These are phyloP conservation scores for Maniola jurtina DNA, from an alignment of 1,140 invertebrate species.

Conservation along the genomic window DNA sequence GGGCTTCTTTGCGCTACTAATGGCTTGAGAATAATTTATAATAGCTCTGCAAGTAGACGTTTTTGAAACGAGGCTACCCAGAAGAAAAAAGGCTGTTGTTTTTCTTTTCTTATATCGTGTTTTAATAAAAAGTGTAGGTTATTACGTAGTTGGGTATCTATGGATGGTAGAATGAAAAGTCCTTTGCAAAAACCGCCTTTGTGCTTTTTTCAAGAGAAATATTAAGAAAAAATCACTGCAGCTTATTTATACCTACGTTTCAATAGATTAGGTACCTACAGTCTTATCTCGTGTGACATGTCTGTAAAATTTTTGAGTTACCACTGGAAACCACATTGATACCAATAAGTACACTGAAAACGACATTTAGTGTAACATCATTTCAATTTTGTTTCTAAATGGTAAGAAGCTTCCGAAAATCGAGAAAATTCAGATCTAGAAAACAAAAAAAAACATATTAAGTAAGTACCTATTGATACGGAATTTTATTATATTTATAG, in stretches of 20 bases:
- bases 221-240: conserved; percentile 6
- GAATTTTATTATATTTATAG: background rate
- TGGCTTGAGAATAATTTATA: conserved; percentile 10
- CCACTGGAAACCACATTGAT: no score
- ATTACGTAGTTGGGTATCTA: conserved; percentile 10
- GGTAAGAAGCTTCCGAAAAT: no score
- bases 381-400: no score
- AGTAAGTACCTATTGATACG: no score
- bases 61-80: background rate
- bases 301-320: no score
- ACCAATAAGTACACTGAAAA: no score
- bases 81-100: background rate
- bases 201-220: conserved; percentile 3
- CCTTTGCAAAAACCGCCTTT: conserved; percentile 12
- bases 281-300: no score
- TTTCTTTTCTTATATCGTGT: conserved; percentile 4
- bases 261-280: background rate
- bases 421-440: no score
- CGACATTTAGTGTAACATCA: no score
- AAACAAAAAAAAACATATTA: no score
- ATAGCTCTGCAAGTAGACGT: conserved; percentile 3
- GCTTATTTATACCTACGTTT: conserved; percentile 7
- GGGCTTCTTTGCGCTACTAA: background rate
- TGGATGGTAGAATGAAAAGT: conserved; percentile 8
- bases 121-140: conserved; percentile 13